Evolutionary conservation across 1,140 invertebrate species (phyloP), one percentile per base, ranked within the genome.

Genomic region (Drosophila mayri): DNA sequence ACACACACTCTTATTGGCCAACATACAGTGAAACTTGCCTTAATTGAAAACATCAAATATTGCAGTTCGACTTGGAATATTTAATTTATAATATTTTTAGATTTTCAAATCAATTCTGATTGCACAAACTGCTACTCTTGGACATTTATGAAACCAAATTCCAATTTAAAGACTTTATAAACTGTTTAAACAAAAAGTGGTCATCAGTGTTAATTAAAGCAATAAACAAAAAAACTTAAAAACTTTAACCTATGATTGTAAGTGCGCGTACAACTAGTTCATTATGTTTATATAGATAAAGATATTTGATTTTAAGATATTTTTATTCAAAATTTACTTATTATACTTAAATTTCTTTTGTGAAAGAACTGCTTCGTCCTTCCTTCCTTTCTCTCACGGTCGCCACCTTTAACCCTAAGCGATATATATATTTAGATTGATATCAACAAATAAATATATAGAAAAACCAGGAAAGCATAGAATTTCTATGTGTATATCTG

Each of bases 1-100:
- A 66, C 38, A 57, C 28, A 58, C 47, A 49, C 46, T 37, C 38
- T 28, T 76, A 72, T 88, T 87, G 83, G 84, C 79, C 84, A 88
- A 88, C 80, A 68, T 84, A 70, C 66, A 70, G 66, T 67, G 38
- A 22, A 54, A 54, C 38, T 22, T 70, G 32, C 22, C 14, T 25
- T 30, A 20, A 62, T 54, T 16, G 60, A 16, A 54, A 54, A 54
- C 20, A 1, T 18, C 28, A 30, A 30, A 11, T n/a, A 18, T 37
- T 25, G 52, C 35, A 55, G 4, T 54, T 54, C 14, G 12, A 37
- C 9, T 55, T 55, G 52, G 20, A 55, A 25, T 38, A 25, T 55
- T 2, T 25, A 55, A 55, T 55, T n/a, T n/a, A 4, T 5, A 37
- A 6, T 54, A 55, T 38, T 38, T 55, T 22, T 37, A 37, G 50